Evolutionary conservation across 2,888 invertebrate genomes (phyloP).

Genomic region (Ophion costatus): DNA sequence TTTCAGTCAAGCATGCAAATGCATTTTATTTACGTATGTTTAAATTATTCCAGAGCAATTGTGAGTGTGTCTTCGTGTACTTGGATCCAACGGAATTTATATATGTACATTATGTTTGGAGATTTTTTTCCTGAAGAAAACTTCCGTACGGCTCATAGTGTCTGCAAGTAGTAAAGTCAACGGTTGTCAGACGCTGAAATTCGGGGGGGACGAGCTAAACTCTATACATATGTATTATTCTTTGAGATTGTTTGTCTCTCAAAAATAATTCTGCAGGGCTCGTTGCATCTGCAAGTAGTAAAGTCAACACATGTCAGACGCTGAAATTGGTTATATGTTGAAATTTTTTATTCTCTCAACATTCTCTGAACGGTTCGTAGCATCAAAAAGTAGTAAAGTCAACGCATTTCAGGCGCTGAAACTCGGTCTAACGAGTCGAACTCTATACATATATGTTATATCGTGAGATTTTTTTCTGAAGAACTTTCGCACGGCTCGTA

Average conservation of each 20-base stretch:
- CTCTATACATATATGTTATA: background rate
- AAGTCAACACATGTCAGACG: background rate
- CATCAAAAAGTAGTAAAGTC: background rate
- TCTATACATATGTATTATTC: background rate
- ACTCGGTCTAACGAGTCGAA: background rate
- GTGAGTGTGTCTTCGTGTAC: background rate
- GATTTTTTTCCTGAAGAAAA: background rate
- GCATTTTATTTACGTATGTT: background rate
- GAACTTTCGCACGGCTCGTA: too few species aligned
- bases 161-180: too few species aligned
- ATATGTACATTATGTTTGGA: background rate
- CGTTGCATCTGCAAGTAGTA: background rate
- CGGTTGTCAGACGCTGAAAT: too few species aligned
- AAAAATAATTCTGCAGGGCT: background rate
- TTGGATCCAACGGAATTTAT: background rate
- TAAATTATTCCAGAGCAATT: background rate
- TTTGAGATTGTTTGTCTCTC: too few species aligned
- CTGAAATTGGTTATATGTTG: too few species aligned
- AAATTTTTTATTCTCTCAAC: background rate
- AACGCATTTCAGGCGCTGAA: background rate
- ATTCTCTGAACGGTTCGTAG: background rate
- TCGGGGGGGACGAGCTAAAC: background rate
- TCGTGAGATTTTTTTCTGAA: too few species aligned
- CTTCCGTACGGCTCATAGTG: too few species aligned
- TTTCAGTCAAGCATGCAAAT: slow-evolving; percentile 5